Evolutionary conservation across 2,888 invertebrate genomes (phyloP).

Genomic region (Ophion obscuratus): DNA sequence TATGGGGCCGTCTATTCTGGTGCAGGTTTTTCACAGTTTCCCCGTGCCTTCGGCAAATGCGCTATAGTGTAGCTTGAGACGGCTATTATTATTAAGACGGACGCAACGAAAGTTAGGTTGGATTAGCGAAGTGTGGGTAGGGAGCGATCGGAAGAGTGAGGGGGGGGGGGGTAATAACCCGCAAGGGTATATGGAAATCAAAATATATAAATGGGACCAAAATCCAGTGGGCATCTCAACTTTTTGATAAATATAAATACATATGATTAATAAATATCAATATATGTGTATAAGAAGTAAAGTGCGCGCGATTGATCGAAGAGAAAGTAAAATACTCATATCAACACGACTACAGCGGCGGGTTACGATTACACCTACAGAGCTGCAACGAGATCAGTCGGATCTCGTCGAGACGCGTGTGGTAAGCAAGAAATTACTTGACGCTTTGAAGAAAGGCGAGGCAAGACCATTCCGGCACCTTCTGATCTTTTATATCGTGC

Average conservation of each 20-base stretch:
- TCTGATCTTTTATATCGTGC: constrained; percentile 50
- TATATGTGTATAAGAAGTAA: constrained; percentile 6
- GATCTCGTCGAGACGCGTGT: constrained; percentile 39
- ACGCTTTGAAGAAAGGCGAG: constrained; percentile 66
- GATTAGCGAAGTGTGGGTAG: background rate
- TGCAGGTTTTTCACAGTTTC: no score
- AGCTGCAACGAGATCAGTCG: constrained; percentile 38
- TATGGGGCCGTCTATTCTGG: no score
- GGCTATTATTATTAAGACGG: no score
- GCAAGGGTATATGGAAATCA: background rate
- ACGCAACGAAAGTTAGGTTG: no score
- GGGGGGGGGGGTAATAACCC: no score
- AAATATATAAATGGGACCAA: background rate
- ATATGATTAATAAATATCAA: no score
- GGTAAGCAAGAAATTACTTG: constrained; percentile 64
- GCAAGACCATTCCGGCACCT: constrained; percentile 67
- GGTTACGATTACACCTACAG: constrained; percentile 35
- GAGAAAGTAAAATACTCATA: constrained; percentile 12
- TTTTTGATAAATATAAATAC: no score
- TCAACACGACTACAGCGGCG: constrained; percentile 17
- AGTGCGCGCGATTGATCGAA: constrained; percentile 19
- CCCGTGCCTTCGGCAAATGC: no score
- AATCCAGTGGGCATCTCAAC: no score
- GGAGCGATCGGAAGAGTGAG: background rate
- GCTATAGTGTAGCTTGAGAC: no score